Evolutionary conservation across 1,140 invertebrate species (phyloP).

Genomic region (Thalassaphorura encarpata): DNA sequence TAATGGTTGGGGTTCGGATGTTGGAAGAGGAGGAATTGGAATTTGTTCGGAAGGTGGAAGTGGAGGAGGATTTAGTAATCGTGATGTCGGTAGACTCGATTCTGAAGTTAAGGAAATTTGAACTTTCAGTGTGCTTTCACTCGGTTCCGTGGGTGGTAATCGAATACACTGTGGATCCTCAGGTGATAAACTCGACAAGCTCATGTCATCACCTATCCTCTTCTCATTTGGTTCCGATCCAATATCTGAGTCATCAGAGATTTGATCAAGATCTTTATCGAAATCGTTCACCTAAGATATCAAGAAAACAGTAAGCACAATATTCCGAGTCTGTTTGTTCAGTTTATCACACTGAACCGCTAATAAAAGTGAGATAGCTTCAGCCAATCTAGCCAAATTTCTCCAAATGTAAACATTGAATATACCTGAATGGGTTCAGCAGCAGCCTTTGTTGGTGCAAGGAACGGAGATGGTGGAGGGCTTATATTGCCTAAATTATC

Average conservation of each 20-base stretch:
- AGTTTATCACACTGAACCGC: no score
- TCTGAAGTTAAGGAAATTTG: not conserved
- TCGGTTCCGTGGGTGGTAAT: conserved; percentile 8
- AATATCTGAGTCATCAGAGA: conserved; percentile 24
- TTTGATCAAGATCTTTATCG: conserved; percentile 28
- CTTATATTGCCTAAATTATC: no score
- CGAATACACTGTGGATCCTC: conserved; percentile 17
- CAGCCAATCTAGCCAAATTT: no score
- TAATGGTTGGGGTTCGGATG: conserved; percentile 1
- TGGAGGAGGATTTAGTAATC: conserved; percentile 2
- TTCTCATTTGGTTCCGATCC: not conserved
- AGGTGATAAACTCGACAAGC: conserved; percentile 28
- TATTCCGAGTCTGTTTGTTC: no score
- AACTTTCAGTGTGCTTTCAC: not conserved
- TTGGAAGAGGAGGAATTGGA: not conserved
- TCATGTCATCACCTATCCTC: conserved; percentile 14
- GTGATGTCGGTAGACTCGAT: conserved; percentile 1
- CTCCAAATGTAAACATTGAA: no score
- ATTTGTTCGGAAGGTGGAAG: conserved; percentile 2
- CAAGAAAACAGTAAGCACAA: no score
- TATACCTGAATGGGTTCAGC: no score
- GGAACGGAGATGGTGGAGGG: no score
- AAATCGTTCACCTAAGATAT: no score
- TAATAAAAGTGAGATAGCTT: no score
- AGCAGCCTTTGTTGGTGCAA: no score